These are phyloP conservation scores for Rhizoglyphus robini DNA, from an alignment of 1,140 invertebrate species.

Conservation along the genomic window DNA sequence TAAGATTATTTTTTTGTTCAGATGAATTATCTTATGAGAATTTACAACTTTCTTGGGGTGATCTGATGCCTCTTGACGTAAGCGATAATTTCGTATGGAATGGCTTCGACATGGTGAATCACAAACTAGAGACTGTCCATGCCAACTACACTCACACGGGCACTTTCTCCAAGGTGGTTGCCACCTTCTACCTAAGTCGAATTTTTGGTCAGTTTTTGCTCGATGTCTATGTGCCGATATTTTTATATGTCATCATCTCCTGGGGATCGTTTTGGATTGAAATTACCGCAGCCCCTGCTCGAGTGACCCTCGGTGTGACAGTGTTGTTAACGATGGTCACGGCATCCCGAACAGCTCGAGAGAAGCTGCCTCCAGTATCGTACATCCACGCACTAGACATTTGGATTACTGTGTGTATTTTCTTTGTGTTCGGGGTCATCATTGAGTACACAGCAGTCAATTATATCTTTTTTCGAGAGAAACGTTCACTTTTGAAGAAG, in stretches of 20 bases:
- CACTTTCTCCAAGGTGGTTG: conserved; percentile 31
- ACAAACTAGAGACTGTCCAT: conserved; percentile 8
- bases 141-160: conserved; percentile 21
- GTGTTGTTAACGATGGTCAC: conserved; percentile 34
- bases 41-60: conserved; percentile 55
- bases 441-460: conserved; percentile 38
- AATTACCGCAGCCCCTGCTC: conserved; percentile 28
- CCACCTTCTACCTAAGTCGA: background rate
- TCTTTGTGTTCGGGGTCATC: conserved; percentile 47
- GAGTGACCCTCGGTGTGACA: conserved; percentile 32
- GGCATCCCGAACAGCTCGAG: conserved; percentile 6
- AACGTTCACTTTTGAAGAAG: conserved; percentile 26
- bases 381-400: conserved; percentile 23
- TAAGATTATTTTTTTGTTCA: no score
- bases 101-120: conserved; percentile 21
- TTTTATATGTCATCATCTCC: conserved; percentile 29
- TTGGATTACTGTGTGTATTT: conserved; percentile 26
- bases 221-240: conserved; percentile 27
- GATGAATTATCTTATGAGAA: conserved; percentile 44
- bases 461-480: conserved; percentile 42
- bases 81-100: conserved; percentile 38
- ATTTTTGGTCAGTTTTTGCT: conserved; percentile 22
- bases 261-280: conserved; percentile 32
- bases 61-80: conserved; percentile 52
- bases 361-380: background rate